Evolutionary conservation across 2,888 invertebrate genomes (phyloP).

Genomic region (Pyrrhia umbra): DNA sequence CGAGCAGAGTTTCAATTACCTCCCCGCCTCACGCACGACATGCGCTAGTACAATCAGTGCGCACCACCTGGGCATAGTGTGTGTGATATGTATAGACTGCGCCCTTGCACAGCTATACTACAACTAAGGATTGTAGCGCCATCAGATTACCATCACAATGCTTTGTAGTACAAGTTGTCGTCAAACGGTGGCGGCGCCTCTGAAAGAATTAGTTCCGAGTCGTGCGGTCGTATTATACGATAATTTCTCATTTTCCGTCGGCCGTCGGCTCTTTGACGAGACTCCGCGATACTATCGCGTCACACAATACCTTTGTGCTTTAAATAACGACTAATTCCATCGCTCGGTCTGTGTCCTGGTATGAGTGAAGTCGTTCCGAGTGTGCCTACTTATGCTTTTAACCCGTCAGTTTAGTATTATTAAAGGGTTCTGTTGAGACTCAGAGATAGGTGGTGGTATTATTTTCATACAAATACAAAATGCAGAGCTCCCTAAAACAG

Average conservation of each 20-base stretch:
- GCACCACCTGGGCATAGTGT: too few species aligned
- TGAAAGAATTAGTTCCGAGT: slow-evolving; percentile 12
- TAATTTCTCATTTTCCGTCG: slow-evolving; percentile 35
- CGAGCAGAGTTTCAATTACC: too few species aligned
- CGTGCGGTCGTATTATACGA: slow-evolving; percentile 22
- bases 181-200: not conserved
- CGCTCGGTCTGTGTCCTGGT: not conserved
- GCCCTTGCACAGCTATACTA: too few species aligned
- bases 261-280: slow-evolving; percentile 23
- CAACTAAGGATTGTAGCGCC: not conserved
- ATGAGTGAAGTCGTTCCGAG: not conserved
- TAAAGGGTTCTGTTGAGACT: not conserved
- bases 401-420: not conserved
- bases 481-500: too few species aligned
- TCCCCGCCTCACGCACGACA: not conserved
- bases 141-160: not conserved
- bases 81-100: too few species aligned
- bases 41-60: too few species aligned
- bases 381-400: not conserved
- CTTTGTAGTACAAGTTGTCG: slow-evolving; percentile 10
- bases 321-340: slow-evolving; percentile 27
- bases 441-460: too few species aligned
- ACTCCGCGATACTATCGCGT: slow-evolving; percentile 32
- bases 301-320: slow-evolving; percentile 32
- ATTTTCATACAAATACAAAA: not conserved